Conservation (phyloP, 2,113 vertebrate genomes). For the Chunga burmeisteri region DNA sequence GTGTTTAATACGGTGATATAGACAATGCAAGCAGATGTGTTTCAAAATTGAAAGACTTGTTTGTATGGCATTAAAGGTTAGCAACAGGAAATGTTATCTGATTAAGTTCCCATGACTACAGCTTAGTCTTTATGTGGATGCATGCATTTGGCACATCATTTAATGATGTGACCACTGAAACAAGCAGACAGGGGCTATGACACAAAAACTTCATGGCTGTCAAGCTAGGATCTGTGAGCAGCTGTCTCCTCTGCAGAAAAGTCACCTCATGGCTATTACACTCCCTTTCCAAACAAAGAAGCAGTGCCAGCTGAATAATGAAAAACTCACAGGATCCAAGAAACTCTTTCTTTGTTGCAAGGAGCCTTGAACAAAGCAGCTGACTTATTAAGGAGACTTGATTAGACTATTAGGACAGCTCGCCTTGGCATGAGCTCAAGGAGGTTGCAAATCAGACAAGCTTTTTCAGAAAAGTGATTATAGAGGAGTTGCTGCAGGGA, state of each 20-base stretch:
- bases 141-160: background rate
- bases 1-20: constrained; percentile 13
- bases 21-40: background rate
- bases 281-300: background rate
- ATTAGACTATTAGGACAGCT: background rate
- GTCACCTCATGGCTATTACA: background rate
- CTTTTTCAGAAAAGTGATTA: background rate
- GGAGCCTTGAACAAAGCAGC: background rate
- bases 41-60: constrained; percentile 42
- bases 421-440: background rate
- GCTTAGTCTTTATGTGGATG: background rate
- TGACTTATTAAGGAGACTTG: background rate
- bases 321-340: background rate
- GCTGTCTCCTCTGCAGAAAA: background rate
- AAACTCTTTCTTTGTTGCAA: background rate
- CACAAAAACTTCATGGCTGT: background rate
- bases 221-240: background rate
- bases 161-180: background rate
- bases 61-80: constrained; percentile 11
- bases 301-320: background rate
- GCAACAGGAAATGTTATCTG: background rate
- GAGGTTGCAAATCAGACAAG: background rate
- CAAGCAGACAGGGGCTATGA: background rate
- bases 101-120: background rate
- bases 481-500: background rate